Conservation (phyloP, 2,888 invertebrate genomes). For the Eremobia ochroleuca region DNA sequence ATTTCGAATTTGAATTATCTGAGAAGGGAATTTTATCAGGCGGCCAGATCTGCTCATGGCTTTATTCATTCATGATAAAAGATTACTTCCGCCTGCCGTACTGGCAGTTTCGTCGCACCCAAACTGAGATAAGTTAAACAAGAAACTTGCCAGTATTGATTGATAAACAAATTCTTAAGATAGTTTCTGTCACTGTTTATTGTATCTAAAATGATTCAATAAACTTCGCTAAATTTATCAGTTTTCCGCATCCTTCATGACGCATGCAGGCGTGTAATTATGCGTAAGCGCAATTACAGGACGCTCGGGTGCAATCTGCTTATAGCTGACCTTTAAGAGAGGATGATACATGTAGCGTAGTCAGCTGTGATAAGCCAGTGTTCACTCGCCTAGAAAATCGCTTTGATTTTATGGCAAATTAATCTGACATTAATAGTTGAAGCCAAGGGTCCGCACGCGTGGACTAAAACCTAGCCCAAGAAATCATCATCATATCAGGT, state of each 20-base stretch:
- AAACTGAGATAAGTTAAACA: slow-evolving; percentile 14
- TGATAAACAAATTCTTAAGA: slow-evolving; percentile 11
- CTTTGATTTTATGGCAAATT: slow-evolving; percentile 35
- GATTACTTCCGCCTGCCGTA: slow-evolving; percentile 29
- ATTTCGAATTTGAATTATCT: slow-evolving; percentile 19
- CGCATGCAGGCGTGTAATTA: slow-evolving; percentile 35
- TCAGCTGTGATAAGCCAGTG: slow-evolving; percentile 42
- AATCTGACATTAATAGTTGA: slow-evolving; percentile 16
- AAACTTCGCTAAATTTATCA: slow-evolving; percentile 35
- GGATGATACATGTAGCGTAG: slow-evolving; percentile 29
- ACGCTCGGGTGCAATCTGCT: slow-evolving; percentile 50
- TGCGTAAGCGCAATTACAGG: slow-evolving; percentile 52
- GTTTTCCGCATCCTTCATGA: slow-evolving; percentile 17
- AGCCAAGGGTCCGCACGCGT: not conserved
- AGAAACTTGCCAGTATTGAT: not conserved
- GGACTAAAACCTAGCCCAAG: not conserved
- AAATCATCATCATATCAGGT: slow-evolving; percentile 1
- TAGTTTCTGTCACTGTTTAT: not conserved
- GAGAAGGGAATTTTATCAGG: slow-evolving; percentile 20
- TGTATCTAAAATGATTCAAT: slow-evolving; percentile 10
- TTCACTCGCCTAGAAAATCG: slow-evolving; percentile 46
- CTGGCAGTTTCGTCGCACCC: not conserved
- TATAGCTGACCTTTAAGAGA: slow-evolving; percentile 58
- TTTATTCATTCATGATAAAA: slow-evolving; percentile 25
- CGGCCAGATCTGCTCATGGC: slow-evolving; percentile 1